Percentiles rank a stretch among this genome's conserved stretches.
These are phyloP conservation scores for Philopotamus ludificatus DNA, from an alignment of 1,140 invertebrate species.

Conservation along the genomic window DNA sequence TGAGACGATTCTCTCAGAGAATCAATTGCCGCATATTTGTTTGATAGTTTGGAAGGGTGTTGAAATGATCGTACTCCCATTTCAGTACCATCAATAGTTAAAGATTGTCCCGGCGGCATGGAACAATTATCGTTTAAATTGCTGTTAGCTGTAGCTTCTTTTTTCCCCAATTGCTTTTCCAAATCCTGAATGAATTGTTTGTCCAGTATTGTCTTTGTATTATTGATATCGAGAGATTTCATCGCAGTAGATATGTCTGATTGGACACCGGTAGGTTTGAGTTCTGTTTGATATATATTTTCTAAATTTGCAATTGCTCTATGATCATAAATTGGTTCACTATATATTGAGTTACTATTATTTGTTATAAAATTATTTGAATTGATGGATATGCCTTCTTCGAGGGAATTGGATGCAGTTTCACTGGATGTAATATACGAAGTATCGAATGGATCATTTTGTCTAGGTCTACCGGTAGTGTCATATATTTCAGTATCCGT, in stretches of 20 bases:
- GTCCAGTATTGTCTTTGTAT: constrained; percentile 34
- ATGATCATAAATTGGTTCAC: neutral
- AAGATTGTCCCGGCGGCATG: neutral
- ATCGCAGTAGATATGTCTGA: too few relatives aligned
- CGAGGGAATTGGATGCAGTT: too few relatives aligned
- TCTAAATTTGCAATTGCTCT: neutral
- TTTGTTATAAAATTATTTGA: too few relatives aligned
- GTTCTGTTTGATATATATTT: constrained; percentile 30
- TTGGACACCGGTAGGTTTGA: too few relatives aligned
- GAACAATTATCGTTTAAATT: constrained; percentile 28
- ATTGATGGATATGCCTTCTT: too few relatives aligned
- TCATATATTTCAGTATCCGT: too few relatives aligned
- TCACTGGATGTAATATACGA: constrained; percentile 27
- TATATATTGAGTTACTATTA: too few relatives aligned
- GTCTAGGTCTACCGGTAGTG: too few relatives aligned
- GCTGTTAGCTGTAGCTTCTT: constrained; percentile 38
- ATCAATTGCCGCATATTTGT: constrained; percentile 37
- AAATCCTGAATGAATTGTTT: constrained; percentile 40
- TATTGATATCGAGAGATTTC: too few relatives aligned
- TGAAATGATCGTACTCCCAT: constrained; percentile 22
- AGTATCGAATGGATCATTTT: constrained; percentile 39
- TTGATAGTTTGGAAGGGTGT: constrained; percentile 35
- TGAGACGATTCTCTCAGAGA: constrained; percentile 23
- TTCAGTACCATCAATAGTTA: constrained; percentile 9
- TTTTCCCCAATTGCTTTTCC: constrained; percentile 39